Percentiles rank a stretch among this genome's conserved stretches.
Evolutionary conservation across 2,113 vertebrate genomes (phyloP).

Genomic region (Oenanthe oenanthe): DNA sequence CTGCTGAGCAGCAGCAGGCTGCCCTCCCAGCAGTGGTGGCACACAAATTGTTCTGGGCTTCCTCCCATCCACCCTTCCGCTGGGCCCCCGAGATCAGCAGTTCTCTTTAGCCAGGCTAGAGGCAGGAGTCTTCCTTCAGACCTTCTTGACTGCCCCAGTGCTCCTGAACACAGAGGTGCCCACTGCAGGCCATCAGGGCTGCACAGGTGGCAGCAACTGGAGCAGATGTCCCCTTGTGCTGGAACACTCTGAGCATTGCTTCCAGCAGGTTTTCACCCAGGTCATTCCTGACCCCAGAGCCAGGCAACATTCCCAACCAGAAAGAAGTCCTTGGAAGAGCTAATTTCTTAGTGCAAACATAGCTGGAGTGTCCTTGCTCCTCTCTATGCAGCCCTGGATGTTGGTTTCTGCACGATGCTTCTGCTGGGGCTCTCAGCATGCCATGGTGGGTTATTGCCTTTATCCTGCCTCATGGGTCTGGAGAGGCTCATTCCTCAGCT

Average conservation of each 20-base stretch:
- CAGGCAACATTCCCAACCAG: neutral
- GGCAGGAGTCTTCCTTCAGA: neutral
- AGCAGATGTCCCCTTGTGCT: neutral
- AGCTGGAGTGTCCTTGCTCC: neutral
- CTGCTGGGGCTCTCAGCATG: rapidly evolving
- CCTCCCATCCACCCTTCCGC: neutral
- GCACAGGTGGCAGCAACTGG: neutral
- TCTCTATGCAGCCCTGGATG: neutral
- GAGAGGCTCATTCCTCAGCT: neutral
- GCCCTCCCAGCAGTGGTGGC: neutral
- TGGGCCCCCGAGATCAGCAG: rapidly evolving
- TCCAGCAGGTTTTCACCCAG: neutral
- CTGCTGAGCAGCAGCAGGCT: neutral
- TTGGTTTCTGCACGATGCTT: neutral
- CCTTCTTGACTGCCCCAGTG: rapidly evolving
- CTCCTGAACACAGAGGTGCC: neutral
- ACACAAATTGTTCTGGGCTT: neutral
- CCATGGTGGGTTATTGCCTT: neutral
- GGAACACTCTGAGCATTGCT: rapidly evolving
- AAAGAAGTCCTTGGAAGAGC: neutral
- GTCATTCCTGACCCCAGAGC: neutral
- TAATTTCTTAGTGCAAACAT: neutral
- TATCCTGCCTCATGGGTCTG: neutral
- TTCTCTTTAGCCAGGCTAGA: neutral
- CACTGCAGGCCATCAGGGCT: neutral